phyloP scores from a whole-genome alignment of 2,113 vertebrate genomes.

The Periophthalmodon schlosseri region DNA sequence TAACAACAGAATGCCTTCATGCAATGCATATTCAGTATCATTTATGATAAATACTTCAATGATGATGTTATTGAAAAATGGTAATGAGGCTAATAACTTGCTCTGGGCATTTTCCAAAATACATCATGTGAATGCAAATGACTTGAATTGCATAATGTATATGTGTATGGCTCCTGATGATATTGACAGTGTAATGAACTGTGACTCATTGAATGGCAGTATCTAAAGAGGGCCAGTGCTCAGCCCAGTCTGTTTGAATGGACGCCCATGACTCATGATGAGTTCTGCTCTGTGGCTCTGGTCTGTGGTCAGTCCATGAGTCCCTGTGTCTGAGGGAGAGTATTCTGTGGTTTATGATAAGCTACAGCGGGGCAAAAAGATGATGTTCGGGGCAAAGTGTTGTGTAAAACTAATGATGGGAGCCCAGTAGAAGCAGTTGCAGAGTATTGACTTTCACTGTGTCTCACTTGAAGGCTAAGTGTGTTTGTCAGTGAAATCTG shows the following conservation, averaged over 20 bases:
- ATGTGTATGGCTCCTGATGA: conserved; percentile 8
- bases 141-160: neutral
- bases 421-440: conserved; percentile 50
- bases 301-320: conserved; percentile 43
- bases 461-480: conserved; percentile 85
- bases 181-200: conserved; percentile 18
- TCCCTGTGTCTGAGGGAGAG: conserved; percentile 13
- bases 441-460: conserved; percentile 89
- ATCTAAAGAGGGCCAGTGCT: conserved; percentile 38
- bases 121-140: neutral
- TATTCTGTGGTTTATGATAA: conserved; percentile 46
- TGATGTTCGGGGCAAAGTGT: conserved; percentile 28
- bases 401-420: conserved; percentile 30
- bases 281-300: conserved; percentile 44
- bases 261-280: conserved; percentile 59
- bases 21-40: neutral
- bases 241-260: conserved; percentile 43
- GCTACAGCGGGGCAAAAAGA: conserved; percentile 32
- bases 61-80: neutral
- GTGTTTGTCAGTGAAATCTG: conserved; percentile 90
- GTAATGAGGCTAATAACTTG: neutral
- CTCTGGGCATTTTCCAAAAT: neutral
- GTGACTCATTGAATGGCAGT: conserved; percentile 41
- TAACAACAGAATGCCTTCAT: neutral
- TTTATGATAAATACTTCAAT: neutral